phyloP scores from a whole-genome alignment of 2,113 vertebrate species.

The Zingel zingel region DNA sequence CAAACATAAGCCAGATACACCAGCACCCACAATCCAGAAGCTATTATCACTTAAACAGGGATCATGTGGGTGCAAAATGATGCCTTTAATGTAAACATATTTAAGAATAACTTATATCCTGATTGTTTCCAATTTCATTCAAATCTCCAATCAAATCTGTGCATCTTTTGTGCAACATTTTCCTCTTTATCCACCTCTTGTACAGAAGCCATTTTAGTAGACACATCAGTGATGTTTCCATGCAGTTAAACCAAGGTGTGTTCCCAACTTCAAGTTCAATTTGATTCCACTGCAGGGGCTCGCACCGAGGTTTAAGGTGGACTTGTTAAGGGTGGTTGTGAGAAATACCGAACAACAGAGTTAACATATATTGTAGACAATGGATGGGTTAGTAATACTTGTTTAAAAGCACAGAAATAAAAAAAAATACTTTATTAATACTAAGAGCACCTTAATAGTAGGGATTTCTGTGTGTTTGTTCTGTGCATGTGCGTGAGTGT shows the following conservation, averaged over 20 bases:
- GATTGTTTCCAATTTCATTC: conserved; percentile 29
- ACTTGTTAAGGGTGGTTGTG: conserved; percentile 74
- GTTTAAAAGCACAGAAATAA: conserved; percentile 53
- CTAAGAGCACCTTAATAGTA: conserved; percentile 40
- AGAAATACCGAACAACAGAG: conserved; percentile 72
- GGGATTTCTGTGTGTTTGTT: conserved; percentile 42
- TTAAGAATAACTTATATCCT: background rate
- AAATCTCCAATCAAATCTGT: conserved; percentile 32
- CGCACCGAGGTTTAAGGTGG: conserved; percentile 76
- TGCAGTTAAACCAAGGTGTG: conserved; percentile 79
- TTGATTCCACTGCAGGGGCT: conserved; percentile 23
- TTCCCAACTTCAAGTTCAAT: conserved; percentile 17
- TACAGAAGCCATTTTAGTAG: conserved; percentile 73
- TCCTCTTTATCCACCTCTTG: conserved; percentile 61
- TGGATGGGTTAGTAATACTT: conserved; percentile 81
- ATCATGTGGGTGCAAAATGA: conserved; percentile 36
- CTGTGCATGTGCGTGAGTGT: conserved; percentile 44
- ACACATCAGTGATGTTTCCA: conserved; percentile 73
- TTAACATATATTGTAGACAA: conserved; percentile 77
- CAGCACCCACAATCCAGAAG: conserved; percentile 43
- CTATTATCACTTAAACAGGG: conserved; percentile 48
- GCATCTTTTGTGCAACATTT: conserved; percentile 15
- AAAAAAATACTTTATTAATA: conserved; percentile 28
- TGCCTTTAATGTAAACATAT: conserved; percentile 9
- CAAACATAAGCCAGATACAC: conserved; percentile 33